Evolutionary conservation across 2,113 vertebrate species (phyloP).

Genomic region (Pangasianodon hypophthalmus): DNA sequence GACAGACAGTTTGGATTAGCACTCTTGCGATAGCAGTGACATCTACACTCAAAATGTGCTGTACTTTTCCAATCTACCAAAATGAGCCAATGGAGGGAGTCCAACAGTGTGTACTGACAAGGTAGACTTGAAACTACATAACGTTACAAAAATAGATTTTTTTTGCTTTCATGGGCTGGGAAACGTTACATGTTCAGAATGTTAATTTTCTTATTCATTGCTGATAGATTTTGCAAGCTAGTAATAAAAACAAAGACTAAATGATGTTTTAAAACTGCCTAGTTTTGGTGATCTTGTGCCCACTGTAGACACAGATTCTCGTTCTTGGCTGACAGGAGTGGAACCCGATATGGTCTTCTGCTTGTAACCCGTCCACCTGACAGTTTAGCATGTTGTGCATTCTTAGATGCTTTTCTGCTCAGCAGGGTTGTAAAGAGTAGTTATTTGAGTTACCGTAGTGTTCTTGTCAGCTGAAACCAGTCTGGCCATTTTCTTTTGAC

Average conservation of each 20-base stretch:
- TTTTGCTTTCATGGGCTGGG: not conserved
- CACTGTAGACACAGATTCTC: not conserved
- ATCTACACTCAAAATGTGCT: constrained; percentile 66
- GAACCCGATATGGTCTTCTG: not conserved
- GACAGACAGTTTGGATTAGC: constrained; percentile 27
- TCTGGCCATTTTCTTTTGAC: not conserved
- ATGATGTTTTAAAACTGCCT: not conserved
- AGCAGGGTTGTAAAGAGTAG: not conserved
- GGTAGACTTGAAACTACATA: constrained; percentile 60
- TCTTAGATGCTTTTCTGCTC: not conserved
- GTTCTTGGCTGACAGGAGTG: not conserved
- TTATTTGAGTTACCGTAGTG: not conserved
- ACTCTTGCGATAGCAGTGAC: constrained; percentile 9
- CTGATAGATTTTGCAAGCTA: not conserved
- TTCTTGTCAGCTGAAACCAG: not conserved
- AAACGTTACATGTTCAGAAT: not conserved
- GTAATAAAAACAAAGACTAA: not conserved
- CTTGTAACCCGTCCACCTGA: not conserved
- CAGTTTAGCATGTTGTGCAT: not conserved
- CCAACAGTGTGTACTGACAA: constrained; percentile 69
- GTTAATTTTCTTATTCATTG: not conserved
- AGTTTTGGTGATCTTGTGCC: not conserved
- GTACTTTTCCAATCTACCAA: constrained; percentile 55
- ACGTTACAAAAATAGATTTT: not conserved
- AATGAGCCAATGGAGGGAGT: constrained; percentile 70